A percentile compares a stretch with the other conserved stretches of the same genome.
These are phyloP conservation scores for Teleogryllus oceanicus DNA, from an alignment of 2,888 invertebrate species.

Conservation along the genomic window DNA sequence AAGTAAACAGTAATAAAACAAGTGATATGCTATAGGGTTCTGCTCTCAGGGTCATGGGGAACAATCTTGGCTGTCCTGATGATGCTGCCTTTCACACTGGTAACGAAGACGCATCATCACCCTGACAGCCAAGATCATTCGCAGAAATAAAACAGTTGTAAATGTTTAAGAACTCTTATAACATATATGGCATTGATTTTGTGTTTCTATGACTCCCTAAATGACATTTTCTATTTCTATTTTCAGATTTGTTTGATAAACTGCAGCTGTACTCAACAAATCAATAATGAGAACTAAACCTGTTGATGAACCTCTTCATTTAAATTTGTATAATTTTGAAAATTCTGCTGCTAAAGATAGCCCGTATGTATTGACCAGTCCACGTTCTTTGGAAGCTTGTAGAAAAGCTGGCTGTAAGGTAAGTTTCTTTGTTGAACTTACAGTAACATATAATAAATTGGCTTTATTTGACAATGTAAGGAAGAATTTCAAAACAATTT, in stretches of 20 bases:
- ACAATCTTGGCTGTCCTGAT: no score
- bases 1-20: no score
- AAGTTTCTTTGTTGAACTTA: constrained; percentile 33
- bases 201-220: not conserved
- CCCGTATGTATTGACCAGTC: constrained; percentile 54
- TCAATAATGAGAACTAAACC: constrained; percentile 33
- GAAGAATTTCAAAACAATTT: not conserved
- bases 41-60: no score
- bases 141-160: no score
- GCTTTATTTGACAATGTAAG: not conserved
- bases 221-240: not conserved
- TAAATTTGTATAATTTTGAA: constrained; percentile 53
- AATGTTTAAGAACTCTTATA: no score
- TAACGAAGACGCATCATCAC: no score
- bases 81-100: no score
- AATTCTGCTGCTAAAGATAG: constrained; percentile 48
- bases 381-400: constrained; percentile 54
- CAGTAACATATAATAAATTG: not conserved
- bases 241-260: constrained; percentile 12
- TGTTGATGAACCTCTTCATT: constrained; percentile 31
- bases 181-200: no score
- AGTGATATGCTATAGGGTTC: no score
- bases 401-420: constrained; percentile 52
- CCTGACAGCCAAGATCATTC: no score
- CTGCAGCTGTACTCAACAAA: constrained; percentile 2